Evolutionary conservation across 2,797 vertebrate species (phyloP), one percentile per base, ranked within the genome.

Genomic region (Amphiprion clarkii): DNA sequence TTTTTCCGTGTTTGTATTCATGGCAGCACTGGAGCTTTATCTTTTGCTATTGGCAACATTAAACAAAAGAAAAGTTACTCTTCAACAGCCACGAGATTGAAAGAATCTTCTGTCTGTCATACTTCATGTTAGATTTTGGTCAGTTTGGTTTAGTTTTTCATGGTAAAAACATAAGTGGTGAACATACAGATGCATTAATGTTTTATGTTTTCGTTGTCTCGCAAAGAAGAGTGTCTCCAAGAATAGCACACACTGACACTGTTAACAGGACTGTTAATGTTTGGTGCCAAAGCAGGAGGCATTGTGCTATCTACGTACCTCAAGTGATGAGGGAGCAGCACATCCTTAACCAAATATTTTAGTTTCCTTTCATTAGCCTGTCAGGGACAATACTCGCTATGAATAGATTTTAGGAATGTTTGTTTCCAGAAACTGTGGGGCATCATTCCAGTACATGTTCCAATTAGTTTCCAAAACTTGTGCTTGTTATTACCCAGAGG

Each of bases 381-480:
- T 51, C 25, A 27, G 42, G 55, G 5, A 33, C 49, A 69, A 55
- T 67, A 31, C 9, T 21, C 17, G 11, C 40, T 14, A 40, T 55
- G 19, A 74, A 54, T 25, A 51, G 27, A 71, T 71, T 67, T 57
- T 12, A 69, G 13, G 60, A 74, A 58, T 46, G 66, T 71, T 76
- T 71, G 44, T 71, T 71, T 67, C 57, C 57, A 39, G 16, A 64
- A 49, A 54, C 64, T 72, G 48, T 54, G 29, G 59, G 54, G 31
- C 48, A 71, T 58, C 60, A 55, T 60, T 70, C 33, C 61, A 66
- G 16, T 42, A 2, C 49, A 23, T 12, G 19, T 70, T 65, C 48
- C 55, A 33, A 68, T 68, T 57, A 39, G 29, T 14, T 14, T 60
- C 6, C 21, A 51, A 55, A 70, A 70, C 52, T 21, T 0, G 3